Evolutionary conservation across 2,113 vertebrate genomes (phyloP).

Genomic region (Carollia perspicillata): DNA sequence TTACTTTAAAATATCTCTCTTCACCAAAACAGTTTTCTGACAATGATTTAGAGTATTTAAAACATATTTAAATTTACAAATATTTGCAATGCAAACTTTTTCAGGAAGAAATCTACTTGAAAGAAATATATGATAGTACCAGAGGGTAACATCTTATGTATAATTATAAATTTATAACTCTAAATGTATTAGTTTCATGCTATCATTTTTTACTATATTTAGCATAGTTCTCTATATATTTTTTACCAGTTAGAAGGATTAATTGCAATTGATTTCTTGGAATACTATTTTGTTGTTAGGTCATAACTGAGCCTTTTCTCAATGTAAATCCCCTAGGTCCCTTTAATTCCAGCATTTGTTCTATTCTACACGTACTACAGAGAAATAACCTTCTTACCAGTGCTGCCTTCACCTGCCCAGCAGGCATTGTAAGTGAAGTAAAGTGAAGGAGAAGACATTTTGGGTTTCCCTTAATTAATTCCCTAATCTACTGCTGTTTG

Average conservation of each 20-base stretch:
- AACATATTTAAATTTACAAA: background rate
- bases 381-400: background rate
- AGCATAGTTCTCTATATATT: background rate
- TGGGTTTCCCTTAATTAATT: constrained; percentile 54
- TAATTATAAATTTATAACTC: background rate
- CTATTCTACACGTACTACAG: background rate
- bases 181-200: background rate
- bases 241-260: background rate
- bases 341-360: background rate
- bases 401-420: background rate
- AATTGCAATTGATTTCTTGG: background rate
- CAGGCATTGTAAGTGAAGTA: background rate
- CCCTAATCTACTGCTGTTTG: constrained; percentile 22
- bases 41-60: background rate
- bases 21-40: background rate
- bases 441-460: constrained; percentile 2
- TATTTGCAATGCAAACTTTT: background rate
- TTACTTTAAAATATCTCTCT: background rate
- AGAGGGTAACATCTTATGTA: background rate
- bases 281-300: background rate
- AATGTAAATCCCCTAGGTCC: background rate
- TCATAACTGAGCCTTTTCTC: background rate
- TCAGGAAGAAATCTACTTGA: background rate
- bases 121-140: background rate
- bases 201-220: background rate